Evolutionary conservation across 2,113 vertebrate genomes (phyloP).

Genomic region (Carlito syrichta): DNA sequence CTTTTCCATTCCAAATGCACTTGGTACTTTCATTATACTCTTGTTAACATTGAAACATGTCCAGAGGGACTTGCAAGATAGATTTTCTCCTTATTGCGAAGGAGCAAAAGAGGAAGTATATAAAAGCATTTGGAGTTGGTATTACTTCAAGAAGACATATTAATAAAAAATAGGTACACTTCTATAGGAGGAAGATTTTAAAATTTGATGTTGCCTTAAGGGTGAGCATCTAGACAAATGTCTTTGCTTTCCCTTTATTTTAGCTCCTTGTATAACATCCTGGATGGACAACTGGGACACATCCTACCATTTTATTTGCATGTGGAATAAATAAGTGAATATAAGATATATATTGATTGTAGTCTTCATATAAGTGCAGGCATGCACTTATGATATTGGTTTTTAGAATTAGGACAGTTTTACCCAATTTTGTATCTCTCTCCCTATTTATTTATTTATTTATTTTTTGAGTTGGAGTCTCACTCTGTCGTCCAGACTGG

Average conservation of each 20-base stretch:
- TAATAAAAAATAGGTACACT: conserved; percentile 52
- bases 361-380: background rate
- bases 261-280: conserved; percentile 42
- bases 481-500: no score
- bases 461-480: no score
- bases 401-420: background rate
- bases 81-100: conserved; percentile 61
- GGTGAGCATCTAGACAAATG: conserved; percentile 24
- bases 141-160: conserved; percentile 50
- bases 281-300: conserved; percentile 13
- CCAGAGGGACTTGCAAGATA: conserved; percentile 49
- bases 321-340: conserved; percentile 35
- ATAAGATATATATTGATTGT: background rate
- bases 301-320: conserved; percentile 55
- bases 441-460: background rate
- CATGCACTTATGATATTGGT: background rate
- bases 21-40: conserved; percentile 55
- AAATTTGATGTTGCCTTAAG: conserved; percentile 44
- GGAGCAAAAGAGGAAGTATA: conserved; percentile 35
- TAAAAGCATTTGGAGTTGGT: conserved; percentile 55
- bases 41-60: conserved; percentile 58
- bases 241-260: conserved; percentile 38
- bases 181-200: conserved; percentile 23
- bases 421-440: background rate
- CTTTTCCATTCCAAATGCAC: conserved; percentile 57